Percentiles rank a stretch among this genome's conserved stretches.
Conservation (phyloP, 2,797 vertebrate species). For the Micrastur ruficollis region DNA sequence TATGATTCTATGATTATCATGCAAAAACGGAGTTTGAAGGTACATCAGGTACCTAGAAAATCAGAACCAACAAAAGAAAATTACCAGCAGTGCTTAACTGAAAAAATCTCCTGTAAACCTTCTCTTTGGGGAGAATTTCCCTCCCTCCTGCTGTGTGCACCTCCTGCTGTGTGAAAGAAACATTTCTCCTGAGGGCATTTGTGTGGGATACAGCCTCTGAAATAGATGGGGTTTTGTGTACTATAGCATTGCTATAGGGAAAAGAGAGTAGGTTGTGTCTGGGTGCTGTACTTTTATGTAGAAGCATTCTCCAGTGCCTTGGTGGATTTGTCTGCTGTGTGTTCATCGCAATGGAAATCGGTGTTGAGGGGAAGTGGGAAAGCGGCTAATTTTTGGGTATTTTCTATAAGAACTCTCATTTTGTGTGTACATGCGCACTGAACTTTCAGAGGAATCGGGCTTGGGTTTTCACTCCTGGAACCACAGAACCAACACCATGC, state of each 20-base stretch:
- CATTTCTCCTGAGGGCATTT: background rate
- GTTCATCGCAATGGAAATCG: background rate
- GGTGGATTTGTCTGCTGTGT: background rate
- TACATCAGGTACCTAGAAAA: background rate
- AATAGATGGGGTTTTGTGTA: background rate
- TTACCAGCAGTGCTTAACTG: background rate
- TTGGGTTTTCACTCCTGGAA: background rate
- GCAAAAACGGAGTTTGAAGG: background rate
- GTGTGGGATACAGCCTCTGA: background rate
- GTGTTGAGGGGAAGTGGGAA: background rate
- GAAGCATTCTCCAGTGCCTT: background rate
- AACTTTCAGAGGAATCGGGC: background rate
- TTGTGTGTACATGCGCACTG: background rate
- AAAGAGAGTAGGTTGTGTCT: background rate
- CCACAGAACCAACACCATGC: accelerated
- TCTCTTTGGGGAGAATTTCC: background rate
- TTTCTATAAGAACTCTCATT: background rate
- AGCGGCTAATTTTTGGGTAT: background rate
- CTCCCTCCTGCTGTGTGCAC: background rate
- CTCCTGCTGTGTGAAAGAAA: background rate
- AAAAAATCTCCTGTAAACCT: background rate
- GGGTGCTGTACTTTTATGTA: background rate
- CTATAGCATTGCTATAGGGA: background rate
- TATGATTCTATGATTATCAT: background rate
- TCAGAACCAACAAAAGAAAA: background rate